A percentile compares a stretch with the other conserved stretches of the same genome.
Conservation (phyloP, 2,888 invertebrate species). For the Pristionchus maxplancki region DNA sequence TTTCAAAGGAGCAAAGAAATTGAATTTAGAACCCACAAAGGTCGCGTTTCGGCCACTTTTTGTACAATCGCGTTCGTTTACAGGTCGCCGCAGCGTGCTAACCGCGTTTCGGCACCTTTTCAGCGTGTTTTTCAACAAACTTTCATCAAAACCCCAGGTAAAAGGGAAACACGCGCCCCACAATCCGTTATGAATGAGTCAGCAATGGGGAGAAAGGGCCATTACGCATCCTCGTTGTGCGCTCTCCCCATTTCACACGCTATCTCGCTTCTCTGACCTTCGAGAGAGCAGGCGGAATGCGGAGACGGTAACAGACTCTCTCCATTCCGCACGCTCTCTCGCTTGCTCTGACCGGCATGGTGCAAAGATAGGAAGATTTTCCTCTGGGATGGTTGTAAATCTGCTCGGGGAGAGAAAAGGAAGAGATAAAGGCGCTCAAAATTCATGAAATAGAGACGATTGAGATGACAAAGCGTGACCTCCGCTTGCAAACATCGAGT, state of each 20-base stretch:
- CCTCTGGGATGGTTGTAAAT: not conserved
- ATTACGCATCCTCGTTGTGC: not conserved
- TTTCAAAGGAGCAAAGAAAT: no score
- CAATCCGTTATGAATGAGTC: not conserved
- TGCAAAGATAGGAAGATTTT: not conserved
- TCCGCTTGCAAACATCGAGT: not conserved
- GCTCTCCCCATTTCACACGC: not conserved
- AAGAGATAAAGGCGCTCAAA: conserved; percentile 28
- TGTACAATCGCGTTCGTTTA: no score
- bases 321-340: not conserved
- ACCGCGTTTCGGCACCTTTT: not conserved
- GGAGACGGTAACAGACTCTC: not conserved
- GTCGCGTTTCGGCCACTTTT: no score
- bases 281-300: no score
- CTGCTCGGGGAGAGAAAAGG: not conserved
- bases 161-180: not conserved
- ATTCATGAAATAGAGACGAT: not conserved
- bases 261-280: no score
- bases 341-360: not conserved
- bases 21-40: no score
- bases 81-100: no score
- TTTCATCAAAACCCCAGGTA: not conserved
- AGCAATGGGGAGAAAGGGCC: not conserved
- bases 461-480: not conserved
- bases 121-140: not conserved